Evolutionary conservation across 2,113 vertebrate genomes (phyloP).

Genomic region (Equus quagga): DNA sequence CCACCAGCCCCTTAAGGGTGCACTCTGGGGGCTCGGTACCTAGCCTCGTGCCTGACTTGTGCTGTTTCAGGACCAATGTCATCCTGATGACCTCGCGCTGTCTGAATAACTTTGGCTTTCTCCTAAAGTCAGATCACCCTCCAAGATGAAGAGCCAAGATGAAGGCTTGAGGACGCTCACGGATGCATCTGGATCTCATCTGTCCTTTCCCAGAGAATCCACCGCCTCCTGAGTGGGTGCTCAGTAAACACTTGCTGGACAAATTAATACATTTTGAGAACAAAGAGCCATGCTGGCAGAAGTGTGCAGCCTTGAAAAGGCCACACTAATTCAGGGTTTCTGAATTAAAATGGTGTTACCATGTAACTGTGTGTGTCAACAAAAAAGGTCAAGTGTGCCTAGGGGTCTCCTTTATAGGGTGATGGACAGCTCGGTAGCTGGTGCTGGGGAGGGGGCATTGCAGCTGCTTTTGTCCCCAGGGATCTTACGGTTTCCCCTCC

Average conservation of each 20-base stretch:
- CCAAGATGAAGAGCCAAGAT: neutral
- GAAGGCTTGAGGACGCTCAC: neutral
- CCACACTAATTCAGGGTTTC: neutral
- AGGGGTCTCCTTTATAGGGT: neutral
- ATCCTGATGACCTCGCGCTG: neutral
- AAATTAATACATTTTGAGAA: neutral
- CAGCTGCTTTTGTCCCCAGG: neutral
- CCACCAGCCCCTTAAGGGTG: too few relatives aligned
- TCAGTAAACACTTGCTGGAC: neutral
- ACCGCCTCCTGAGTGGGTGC: rapidly evolving
- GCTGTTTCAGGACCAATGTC: neutral
- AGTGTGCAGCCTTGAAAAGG: neutral
- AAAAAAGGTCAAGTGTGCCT: neutral
- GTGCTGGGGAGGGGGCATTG: neutral
- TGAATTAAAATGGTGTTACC: neutral
- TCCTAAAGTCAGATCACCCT: neutral
- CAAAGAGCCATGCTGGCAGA: neutral
- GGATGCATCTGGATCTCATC: rapidly evolving
- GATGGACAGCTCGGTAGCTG: neutral
- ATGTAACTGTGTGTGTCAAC: neutral
- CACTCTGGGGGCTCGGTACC: rapidly evolving
- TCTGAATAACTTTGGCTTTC: neutral
- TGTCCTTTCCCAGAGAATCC: neutral
- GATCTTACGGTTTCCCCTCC: neutral
- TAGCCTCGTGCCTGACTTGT: too few relatives aligned